A percentile compares a stretch with the other conserved stretches of the same genome.
phyloP scores from a whole-genome alignment of 2,888 invertebrate species.

The Brachypterus glaber region DNA sequence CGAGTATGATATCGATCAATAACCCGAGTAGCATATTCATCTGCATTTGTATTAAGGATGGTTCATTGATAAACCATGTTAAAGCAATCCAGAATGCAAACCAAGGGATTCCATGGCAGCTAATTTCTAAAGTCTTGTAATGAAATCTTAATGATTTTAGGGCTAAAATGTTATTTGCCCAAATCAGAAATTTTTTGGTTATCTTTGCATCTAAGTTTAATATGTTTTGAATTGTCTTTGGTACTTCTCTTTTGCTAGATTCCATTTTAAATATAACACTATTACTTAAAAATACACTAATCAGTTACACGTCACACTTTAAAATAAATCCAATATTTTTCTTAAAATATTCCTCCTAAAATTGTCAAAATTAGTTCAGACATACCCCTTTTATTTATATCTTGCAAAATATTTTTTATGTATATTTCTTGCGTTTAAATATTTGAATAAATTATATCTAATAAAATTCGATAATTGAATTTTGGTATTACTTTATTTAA shows the following conservation, averaged over 20 bases:
- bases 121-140: constrained; percentile 53
- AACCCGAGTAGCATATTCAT: constrained; percentile 77
- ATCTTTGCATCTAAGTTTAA: constrained; percentile 45
- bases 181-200: constrained; percentile 46
- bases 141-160: constrained; percentile 46
- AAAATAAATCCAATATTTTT: neutral
- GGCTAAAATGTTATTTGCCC: constrained; percentile 42
- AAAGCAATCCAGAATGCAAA: constrained; percentile 65
- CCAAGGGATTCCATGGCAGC: constrained; percentile 87
- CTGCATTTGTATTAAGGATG: constrained; percentile 66
- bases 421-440: no score
- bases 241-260: constrained; percentile 29
- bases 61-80: constrained; percentile 64
- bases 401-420: no score
- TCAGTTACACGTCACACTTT: neutral
- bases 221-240: constrained; percentile 43
- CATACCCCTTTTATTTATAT: no score
- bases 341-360: no score
- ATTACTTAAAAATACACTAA: neutral
- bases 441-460: no score
- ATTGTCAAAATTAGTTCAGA: no score
- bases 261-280: neutral
- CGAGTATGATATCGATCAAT: constrained; percentile 66
- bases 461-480: no score
- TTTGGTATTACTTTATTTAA: no score